These are phyloP conservation scores for Pipa parva DNA, from an alignment of 2,113 vertebrate species.

Conservation along the genomic window DNA sequence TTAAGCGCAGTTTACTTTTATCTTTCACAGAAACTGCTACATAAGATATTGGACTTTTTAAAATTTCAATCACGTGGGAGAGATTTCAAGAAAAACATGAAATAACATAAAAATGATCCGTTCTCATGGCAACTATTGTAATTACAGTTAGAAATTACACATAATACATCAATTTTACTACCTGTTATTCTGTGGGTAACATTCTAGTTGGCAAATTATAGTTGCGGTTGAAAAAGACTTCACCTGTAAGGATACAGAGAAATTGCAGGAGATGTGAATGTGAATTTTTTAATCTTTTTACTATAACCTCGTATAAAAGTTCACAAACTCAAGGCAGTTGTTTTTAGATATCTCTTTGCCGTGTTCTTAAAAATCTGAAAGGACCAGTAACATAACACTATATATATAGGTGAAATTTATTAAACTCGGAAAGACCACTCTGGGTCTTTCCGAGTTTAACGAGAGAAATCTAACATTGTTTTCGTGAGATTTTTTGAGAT, in stretches of 20 bases:
- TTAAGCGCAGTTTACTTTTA: slow-evolving; percentile 19
- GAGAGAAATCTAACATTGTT: too few relatives aligned
- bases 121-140: slow-evolving; percentile 27
- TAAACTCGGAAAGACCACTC: too few relatives aligned
- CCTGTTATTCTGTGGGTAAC: slow-evolving; percentile 24
- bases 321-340: neutral
- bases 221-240: slow-evolving; percentile 15
- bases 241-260: neutral
- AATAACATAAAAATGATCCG: slow-evolving; percentile 18
- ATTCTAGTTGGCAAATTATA: slow-evolving; percentile 23
- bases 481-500: too few relatives aligned
- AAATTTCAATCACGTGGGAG: slow-evolving; percentile 32
- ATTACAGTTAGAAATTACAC: slow-evolving; percentile 34
- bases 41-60: slow-evolving; percentile 19
- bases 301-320: slow-evolving; percentile 1
- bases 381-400: too few relatives aligned
- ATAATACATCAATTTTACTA: slow-evolving; percentile 31
- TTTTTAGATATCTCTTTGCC: neutral
- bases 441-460: too few relatives aligned
- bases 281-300: slow-evolving; percentile 3
- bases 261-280: neutral
- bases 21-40: slow-evolving; percentile 13
- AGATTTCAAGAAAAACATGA: slow-evolving; percentile 13
- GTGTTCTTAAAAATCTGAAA: too few relatives aligned
- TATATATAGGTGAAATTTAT: too few relatives aligned